phyloP scores from a whole-genome alignment of 2,113 vertebrate species.

The Perognathus longimembris region DNA sequence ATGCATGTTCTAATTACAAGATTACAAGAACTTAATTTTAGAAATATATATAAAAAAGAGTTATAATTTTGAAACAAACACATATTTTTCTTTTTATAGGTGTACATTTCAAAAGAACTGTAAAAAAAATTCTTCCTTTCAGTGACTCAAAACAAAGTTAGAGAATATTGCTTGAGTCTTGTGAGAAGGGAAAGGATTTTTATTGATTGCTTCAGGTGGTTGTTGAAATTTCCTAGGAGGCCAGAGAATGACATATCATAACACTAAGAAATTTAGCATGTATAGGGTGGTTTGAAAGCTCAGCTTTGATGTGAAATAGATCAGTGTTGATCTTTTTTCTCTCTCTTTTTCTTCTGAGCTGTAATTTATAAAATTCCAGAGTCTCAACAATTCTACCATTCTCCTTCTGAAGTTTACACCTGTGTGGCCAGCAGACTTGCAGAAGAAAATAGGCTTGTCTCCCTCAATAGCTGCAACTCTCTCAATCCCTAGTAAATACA shows the following conservation, averaged over 20 bases:
- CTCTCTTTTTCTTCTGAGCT: neutral
- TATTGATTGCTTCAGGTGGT: conserved; percentile 28
- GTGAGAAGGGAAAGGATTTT: conserved; percentile 40
- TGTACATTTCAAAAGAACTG: neutral
- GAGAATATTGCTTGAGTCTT: conserved; percentile 8
- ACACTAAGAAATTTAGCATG: neutral
- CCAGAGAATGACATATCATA: neutral
- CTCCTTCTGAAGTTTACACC: neutral
- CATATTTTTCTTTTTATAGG: neutral
- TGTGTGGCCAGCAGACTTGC: neutral
- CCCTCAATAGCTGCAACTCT: neutral
- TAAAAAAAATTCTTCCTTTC: conserved; percentile 29
- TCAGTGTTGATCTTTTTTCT: neutral
- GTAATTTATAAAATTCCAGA: conserved; percentile 15
- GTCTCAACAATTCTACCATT: neutral
- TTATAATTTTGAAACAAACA: conserved; percentile 2
- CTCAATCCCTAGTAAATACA: neutral
- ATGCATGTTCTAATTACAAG: neutral
- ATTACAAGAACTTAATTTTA: conserved; percentile 1
- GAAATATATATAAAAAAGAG: conserved; percentile 11
- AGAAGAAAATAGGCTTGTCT: neutral
- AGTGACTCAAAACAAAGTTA: conserved; percentile 51
- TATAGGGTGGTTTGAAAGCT: neutral
- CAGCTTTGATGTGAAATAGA: conserved; percentile 30
- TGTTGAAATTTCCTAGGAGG: conserved; percentile 50